Evolutionary conservation across 2,113 vertebrate genomes (phyloP).

Genomic region (Toxotes jaculatrix): DNA sequence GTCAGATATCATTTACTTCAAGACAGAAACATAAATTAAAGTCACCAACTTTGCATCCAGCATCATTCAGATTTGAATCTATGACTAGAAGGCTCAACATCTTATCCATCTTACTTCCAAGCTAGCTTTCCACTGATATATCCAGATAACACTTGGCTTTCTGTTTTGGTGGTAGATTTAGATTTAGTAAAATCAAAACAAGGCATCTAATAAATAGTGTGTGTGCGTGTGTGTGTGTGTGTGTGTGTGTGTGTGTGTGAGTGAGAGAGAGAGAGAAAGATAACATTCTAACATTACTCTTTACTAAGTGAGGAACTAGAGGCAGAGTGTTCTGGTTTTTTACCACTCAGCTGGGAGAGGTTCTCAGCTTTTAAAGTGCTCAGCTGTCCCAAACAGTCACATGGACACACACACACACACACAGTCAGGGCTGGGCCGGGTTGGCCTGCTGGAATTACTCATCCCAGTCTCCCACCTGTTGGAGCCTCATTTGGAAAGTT

Average conservation of each 20-base stretch:
- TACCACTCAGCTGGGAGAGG: constrained; percentile 23
- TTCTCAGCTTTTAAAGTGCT: constrained; percentile 50
- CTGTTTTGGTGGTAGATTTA: not conserved
- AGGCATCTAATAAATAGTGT: not conserved
- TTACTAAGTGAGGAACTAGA: constrained; percentile 10
- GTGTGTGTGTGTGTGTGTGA: not conserved
- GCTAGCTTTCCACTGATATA: not conserved
- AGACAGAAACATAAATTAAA: too few species aligned
- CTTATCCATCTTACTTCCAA: not conserved
- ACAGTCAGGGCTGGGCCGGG: constrained; percentile 34
- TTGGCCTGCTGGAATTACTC: constrained; percentile 50
- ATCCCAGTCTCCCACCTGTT: constrained; percentile 75
- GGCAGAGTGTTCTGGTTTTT: constrained; percentile 9
- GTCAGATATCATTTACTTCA: too few species aligned
- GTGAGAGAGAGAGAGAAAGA: not conserved
- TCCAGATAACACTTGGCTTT: not conserved
- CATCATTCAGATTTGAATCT: not conserved
- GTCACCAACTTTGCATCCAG: too few species aligned
- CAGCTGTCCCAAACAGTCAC: constrained; percentile 77
- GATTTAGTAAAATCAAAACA: constrained; percentile 1
- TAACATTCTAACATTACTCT: constrained; percentile 4
- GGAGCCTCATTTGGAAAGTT: constrained; percentile 67
- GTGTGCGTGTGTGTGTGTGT: not conserved
- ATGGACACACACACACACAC: constrained; percentile 19
- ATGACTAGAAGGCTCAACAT: not conserved